A percentile compares a stretch with the other conserved stretches of the same genome.
phyloP scores from a whole-genome alignment of 35 echinoderm and acorn worm genomes.

The Heliocidaris erythrogramma region DNA sequence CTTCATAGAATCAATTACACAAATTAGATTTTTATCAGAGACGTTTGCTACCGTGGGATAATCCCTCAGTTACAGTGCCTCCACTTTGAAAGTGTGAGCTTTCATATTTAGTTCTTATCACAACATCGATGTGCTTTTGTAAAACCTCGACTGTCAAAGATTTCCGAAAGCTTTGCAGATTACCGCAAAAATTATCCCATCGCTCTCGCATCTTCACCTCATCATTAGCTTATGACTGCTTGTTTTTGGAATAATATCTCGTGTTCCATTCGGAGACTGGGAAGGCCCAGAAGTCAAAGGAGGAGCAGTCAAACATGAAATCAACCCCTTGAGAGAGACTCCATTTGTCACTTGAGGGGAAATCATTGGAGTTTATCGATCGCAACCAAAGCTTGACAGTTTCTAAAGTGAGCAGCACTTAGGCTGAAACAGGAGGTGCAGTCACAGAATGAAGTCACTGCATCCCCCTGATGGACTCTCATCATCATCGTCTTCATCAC shows the following conservation, averaged over 20 bases:
- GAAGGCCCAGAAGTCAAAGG: neutral
- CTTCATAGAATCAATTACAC: neutral
- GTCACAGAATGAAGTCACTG: neutral
- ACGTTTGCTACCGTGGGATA: neutral
- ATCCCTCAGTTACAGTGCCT: neutral
- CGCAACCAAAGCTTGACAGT: neutral
- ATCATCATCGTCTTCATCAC: neutral
- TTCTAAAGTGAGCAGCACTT: neutral
- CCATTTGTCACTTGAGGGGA: slow-evolving; percentile 15
- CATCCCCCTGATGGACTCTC: neutral
- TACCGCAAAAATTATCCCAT: neutral
- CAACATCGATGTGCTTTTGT: neutral
- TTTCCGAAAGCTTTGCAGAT: neutral
- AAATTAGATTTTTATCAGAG: neutral
- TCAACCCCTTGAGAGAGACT: neutral
- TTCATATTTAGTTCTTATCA: neutral
- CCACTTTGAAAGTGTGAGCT: neutral
- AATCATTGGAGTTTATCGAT: neutral
- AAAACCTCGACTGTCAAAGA: neutral
- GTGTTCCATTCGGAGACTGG: neutral
- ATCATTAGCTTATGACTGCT: neutral
- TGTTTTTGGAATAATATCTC: neutral
- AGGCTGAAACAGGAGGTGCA: neutral
- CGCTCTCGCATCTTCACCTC: neutral
- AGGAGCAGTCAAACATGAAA: neutral